Conservation (phyloP, 1,140 invertebrate genomes). For the Lepidotrigona ventralis region DNA sequence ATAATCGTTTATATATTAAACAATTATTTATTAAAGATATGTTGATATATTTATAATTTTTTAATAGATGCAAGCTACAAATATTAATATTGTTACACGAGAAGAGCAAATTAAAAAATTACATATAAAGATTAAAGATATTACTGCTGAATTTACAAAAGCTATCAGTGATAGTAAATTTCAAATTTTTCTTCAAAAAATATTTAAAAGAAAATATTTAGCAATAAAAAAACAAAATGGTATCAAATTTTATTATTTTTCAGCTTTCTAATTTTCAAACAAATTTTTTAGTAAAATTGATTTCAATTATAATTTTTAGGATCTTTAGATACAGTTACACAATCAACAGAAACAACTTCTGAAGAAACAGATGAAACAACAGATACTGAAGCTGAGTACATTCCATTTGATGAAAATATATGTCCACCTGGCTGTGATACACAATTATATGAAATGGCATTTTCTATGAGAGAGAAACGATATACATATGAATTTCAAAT, state of each 20-base stretch:
- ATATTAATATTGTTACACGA: conserved; percentile 48
- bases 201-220: conserved; percentile 88
- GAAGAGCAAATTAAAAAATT: conserved; percentile 68
- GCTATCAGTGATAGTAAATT: conserved; percentile 86
- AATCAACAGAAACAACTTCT: conserved; percentile 80
- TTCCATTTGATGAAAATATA: conserved; percentile 86
- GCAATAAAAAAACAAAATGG: conserved; percentile 57
- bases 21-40: neutral
- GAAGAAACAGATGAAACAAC: conserved; percentile 82
- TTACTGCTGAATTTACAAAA: conserved; percentile 81
- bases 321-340: conserved; percentile 74
- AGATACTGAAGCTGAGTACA: conserved; percentile 82
- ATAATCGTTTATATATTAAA: neutral
- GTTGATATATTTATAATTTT: conserved; percentile 24
- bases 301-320: conserved; percentile 58
- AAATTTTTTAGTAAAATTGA: neutral
- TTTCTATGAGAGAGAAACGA: conserved; percentile 82
- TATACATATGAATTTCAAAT: conserved; percentile 77
- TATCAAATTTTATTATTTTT: conserved; percentile 53
- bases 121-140: conserved; percentile 81
- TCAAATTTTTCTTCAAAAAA: conserved; percentile 86
- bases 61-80: conserved; percentile 58
- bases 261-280: neutral
- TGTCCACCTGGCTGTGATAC: conserved; percentile 88
- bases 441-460: conserved; percentile 84